These are phyloP conservation scores for Pachypanchax playfairii DNA, from an alignment of 2,113 vertebrate species.

Conservation along the genomic window DNA sequence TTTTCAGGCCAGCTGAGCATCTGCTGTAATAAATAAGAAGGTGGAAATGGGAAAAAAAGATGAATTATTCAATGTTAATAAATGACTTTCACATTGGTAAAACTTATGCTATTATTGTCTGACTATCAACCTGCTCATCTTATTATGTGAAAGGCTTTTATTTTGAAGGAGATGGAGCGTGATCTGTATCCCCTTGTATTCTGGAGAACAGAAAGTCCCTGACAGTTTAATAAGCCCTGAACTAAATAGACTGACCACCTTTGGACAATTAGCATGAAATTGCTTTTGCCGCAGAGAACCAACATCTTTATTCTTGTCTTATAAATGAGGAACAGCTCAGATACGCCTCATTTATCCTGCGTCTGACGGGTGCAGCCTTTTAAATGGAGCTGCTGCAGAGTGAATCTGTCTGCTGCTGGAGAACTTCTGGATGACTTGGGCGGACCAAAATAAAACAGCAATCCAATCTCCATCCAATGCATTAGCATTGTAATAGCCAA, in stretches of 20 bases:
- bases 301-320: conserved; percentile 29
- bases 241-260: conserved; percentile 15
- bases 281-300: conserved; percentile 18
- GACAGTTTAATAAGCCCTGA: not conserved
- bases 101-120: too few species aligned
- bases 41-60: too few species aligned
- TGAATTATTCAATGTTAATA: too few species aligned
- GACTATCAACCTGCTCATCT: too few species aligned
- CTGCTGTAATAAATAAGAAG: too few species aligned
- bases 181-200: not conserved
- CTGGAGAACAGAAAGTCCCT: not conserved
- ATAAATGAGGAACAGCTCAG: conserved; percentile 34
- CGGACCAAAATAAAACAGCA: conserved; percentile 39
- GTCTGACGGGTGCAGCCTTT: conserved; percentile 26
- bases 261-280: conserved; percentile 19
- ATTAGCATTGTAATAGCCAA: conserved; percentile 60
- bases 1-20: too few species aligned
- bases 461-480: conserved; percentile 34
- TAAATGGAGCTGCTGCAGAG: conserved; percentile 23
- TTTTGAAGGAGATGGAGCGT: not conserved
- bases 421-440: conserved; percentile 14
- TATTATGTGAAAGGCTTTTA: not conserved
- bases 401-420: not conserved
- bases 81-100: not conserved
- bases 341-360: conserved; percentile 45